Evolutionary conservation across 1,140 invertebrate species (phyloP).

Genomic region (Dendrolimus punctatus): DNA sequence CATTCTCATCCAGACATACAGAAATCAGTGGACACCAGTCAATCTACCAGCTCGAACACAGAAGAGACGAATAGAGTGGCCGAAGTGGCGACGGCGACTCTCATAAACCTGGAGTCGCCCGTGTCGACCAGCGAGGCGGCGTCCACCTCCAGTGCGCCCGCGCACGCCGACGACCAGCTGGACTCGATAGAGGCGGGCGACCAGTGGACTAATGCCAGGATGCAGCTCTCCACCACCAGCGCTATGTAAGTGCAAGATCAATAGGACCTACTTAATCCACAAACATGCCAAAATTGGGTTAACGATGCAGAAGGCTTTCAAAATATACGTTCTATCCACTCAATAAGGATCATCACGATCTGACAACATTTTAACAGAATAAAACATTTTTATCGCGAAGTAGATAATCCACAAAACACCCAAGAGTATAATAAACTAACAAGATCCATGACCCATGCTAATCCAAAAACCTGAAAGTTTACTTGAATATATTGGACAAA

Average conservation of each 20-base stretch:
- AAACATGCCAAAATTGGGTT: too few relatives aligned
- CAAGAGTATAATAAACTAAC: too few relatives aligned
- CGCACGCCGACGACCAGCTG: slow-evolving; percentile 40
- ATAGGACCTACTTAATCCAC: too few relatives aligned
- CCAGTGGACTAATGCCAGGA: slow-evolving; percentile 40
- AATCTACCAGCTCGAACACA: slow-evolving; percentile 49
- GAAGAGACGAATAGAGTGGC: slow-evolving; percentile 33
- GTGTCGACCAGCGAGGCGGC: slow-evolving; percentile 31
- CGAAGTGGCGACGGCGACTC: slow-evolving; percentile 50
- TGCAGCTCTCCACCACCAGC: slow-evolving; percentile 46
- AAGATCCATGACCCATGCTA: too few relatives aligned
- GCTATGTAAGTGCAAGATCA: slow-evolving; percentile 32
- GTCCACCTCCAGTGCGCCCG: slow-evolving; percentile 7
- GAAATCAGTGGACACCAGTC: slow-evolving; percentile 53
- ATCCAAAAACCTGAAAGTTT: too few relatives aligned
- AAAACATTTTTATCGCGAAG: too few relatives aligned
- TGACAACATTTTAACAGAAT: too few relatives aligned
- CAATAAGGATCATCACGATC: too few relatives aligned
- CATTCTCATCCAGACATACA: slow-evolving; percentile 33
- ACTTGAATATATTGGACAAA: too few relatives aligned
- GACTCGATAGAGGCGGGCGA: slow-evolving; percentile 60
- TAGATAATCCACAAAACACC: too few relatives aligned
- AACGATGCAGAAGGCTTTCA: too few relatives aligned
- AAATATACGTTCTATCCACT: too few relatives aligned
- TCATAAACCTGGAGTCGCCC: slow-evolving; percentile 56